Base-by-base conservation (phyloP, 1,140 invertebrate genomes). In the Drosophila aff. region DNA sequence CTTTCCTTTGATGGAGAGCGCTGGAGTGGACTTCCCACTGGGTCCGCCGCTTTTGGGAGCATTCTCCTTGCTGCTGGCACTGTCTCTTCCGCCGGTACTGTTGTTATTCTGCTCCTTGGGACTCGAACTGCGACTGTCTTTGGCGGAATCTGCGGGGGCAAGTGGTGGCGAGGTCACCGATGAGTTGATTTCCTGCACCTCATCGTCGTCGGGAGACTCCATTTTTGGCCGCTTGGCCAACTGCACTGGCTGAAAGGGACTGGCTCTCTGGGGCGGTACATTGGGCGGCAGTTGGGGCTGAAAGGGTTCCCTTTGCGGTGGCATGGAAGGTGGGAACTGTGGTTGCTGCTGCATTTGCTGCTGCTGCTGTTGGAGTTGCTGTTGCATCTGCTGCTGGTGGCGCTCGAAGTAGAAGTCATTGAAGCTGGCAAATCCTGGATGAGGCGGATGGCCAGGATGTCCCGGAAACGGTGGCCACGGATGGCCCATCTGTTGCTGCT, bases 321-420 rank as follows among this genome's bases (percentile, higher is more conserved):
- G 55, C 47, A 68, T 67, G 11, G 31, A 26, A 0, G 76, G 63
- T 13, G 73, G 68, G 26, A 79, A 89, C 16, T 71, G 84, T 3
- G 55, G 36, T 33, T 68, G 73, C 46, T 72, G 76, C 16, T 49
- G 46, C 23, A 41, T 40, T 16, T 59, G 75, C 18, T 86, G 82
- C 18, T 84, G 68, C 26, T 87, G 81, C 18, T 84, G 81, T 33
- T 81, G 81, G 26, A 76, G 72, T 33, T 84, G 82, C 49, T 91
- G 87, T 28, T 83, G 87, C 50, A 81, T 49, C 16, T 91, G 85
- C 16, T 82, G 84, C 46, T 81, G 85, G 18, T 83, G 78, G 1
- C 87, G 74, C 41, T 91, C 87, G n/a, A 85, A 85, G 21, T 91
- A 91, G 16, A 76, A 91, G 50, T 91, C 87, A 55, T 87, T 91